Percentiles rank a stretch among this genome's conserved stretches.
Evolutionary conservation across 1,140 invertebrate species (phyloP).

Genomic region (Ceratina calcarata): DNA sequence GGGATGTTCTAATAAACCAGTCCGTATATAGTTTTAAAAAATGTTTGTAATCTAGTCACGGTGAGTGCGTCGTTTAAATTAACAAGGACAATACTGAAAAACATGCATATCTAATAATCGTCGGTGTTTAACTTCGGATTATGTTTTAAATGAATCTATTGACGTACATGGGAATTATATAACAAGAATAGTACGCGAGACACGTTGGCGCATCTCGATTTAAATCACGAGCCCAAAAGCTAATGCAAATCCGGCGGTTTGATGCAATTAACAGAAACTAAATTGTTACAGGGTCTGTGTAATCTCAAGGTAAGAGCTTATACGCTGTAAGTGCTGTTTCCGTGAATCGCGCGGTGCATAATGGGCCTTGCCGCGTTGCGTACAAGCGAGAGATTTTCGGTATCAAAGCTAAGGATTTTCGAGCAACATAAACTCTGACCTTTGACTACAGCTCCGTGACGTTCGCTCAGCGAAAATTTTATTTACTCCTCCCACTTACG

Average conservation of each 20-base stretch:
- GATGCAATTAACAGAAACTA: constrained; percentile 27
- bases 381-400: neutral
- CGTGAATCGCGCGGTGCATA: constrained; percentile 21
- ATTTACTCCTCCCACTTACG: constrained; percentile 69
- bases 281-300: constrained; percentile 26
- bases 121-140: no score
- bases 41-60: neutral
- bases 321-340: constrained; percentile 74
- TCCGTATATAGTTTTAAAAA: neutral
- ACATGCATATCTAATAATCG: no score
- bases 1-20: neutral
- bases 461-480: constrained; percentile 38
- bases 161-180: neutral
- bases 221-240: neutral
- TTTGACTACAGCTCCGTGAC: constrained; percentile 55
- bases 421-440: constrained; percentile 73
- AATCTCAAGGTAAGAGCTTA: constrained; percentile 77
- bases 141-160: no score
- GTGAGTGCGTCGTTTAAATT: neutral
- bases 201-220: neutral
- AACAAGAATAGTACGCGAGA: neutral
- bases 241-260: neutral
- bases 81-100: no score
- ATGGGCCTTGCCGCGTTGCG: neutral
- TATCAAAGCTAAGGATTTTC: constrained; percentile 35